phyloP scores from a whole-genome alignment of 1,140 invertebrate species.

The Dendrolimus kikuchii region DNA sequence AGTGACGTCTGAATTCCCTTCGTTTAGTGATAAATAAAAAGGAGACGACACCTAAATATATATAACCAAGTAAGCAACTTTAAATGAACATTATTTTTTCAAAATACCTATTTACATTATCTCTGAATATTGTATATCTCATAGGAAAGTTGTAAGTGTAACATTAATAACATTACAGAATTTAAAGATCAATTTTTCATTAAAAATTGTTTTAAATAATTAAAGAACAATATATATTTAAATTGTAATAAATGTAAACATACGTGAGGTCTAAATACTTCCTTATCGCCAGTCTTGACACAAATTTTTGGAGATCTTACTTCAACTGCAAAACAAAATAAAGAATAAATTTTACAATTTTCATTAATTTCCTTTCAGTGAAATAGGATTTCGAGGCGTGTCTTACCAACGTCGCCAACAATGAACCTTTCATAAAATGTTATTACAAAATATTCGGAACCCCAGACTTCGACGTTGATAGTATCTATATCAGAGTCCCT shows the following conservation, averaged over 20 bases:
- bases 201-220: too few species aligned
- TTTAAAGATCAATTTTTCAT: too few species aligned
- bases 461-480: constrained; percentile 81
- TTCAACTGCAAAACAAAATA: constrained; percentile 71
- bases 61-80: not conserved
- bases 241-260: constrained; percentile 17
- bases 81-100: not conserved
- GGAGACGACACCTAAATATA: constrained; percentile 65
- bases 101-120: too few species aligned
- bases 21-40: constrained; percentile 74
- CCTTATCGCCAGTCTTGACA: constrained; percentile 72
- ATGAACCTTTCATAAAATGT: constrained; percentile 73
- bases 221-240: not conserved
- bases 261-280: constrained; percentile 75
- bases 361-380: not conserved
- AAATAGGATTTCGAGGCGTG: not conserved
- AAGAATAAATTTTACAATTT: constrained; percentile 4
- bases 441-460: constrained; percentile 73
- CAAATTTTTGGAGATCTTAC: constrained; percentile 74
- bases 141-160: too few species aligned
- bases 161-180: too few species aligned
- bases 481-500: constrained; percentile 78
- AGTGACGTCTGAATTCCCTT: constrained; percentile 73
- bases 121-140: too few species aligned
- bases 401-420: constrained; percentile 77